Conservation (phyloP, 2,113 vertebrate genomes). For the Siphamia tubifer region DNA sequence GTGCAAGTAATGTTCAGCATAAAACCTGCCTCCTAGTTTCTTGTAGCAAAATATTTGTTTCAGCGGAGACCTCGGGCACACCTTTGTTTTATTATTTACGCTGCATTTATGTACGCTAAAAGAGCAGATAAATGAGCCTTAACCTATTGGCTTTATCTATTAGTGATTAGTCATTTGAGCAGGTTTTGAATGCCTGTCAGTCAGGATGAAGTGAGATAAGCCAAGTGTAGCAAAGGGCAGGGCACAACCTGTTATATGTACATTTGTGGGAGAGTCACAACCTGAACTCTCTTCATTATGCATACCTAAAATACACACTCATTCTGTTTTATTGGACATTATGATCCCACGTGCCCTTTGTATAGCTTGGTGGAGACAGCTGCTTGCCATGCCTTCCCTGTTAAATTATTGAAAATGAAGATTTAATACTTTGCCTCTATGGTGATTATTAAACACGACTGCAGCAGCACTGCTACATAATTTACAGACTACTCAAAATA, state of each 20-base stretch:
- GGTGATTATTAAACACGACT: constrained; percentile 41
- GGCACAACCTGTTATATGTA: constrained; percentile 23
- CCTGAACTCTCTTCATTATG: constrained; percentile 12
- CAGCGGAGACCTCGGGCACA: background rate
- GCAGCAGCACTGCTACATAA: constrained; percentile 44
- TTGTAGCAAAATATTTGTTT: background rate
- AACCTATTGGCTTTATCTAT: constrained; percentile 7
- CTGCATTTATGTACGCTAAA: background rate
- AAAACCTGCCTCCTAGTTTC: background rate
- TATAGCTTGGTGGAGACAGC: constrained; percentile 36
- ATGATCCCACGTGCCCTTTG: constrained; percentile 37
- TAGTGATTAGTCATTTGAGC: constrained; percentile 16
- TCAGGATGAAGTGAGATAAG: constrained; percentile 17
- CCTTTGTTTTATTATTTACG: background rate
- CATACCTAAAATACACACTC: constrained; percentile 25
- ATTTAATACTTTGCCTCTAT: constrained; percentile 32
- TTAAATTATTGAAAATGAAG: constrained; percentile 73
- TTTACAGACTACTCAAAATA: constrained; percentile 34
- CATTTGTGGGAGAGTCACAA: constrained; percentile 9
- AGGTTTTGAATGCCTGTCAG: constrained; percentile 25
- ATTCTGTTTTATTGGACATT: constrained; percentile 9
- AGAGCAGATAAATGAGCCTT: background rate
- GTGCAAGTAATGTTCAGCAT: too few species aligned
- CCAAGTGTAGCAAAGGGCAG: constrained; percentile 24
- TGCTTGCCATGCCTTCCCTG: constrained; percentile 31